Evolutionary conservation across 2,113 vertebrate species (phyloP).

Genomic region (Asarcornis scutulata): DNA sequence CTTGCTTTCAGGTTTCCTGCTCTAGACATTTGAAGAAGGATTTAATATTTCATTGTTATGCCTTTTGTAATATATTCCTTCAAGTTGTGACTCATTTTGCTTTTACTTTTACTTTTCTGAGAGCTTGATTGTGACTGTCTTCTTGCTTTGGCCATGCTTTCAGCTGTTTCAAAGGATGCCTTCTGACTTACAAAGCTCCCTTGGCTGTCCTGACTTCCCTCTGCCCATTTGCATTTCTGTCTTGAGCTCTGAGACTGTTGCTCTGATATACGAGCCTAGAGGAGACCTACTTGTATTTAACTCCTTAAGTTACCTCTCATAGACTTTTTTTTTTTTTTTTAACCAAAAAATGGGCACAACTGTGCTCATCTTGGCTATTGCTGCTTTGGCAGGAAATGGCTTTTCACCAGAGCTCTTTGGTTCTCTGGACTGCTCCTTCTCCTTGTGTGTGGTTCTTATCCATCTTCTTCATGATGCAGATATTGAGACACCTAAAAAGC

Average conservation of each 20-base stretch:
- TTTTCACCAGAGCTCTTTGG: background rate
- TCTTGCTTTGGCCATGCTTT: background rate
- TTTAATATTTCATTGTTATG: background rate
- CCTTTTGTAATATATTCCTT: background rate
- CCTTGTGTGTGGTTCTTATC: background rate
- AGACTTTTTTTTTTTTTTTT: background rate
- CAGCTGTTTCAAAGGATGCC: background rate
- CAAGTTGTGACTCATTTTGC: background rate
- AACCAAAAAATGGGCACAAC: background rate
- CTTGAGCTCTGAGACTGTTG: background rate
- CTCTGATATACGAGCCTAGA: background rate
- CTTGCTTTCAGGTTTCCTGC: conserved; percentile 2
- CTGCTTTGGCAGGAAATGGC: background rate
- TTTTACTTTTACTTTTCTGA: background rate
- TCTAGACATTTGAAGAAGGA: background rate
- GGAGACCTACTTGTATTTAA: background rate
- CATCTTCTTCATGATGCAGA: background rate
- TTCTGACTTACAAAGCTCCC: background rate
- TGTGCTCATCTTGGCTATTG: background rate
- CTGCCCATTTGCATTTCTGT: background rate
- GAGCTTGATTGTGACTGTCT: background rate
- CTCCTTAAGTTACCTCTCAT: background rate
- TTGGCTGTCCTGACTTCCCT: background rate
- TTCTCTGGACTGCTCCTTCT: background rate
- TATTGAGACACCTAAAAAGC: fast-evolving